These are phyloP conservation scores for Cochlearius cochlearius DNA, from an alignment of 2,113 vertebrate species.

Conservation along the genomic window DNA sequence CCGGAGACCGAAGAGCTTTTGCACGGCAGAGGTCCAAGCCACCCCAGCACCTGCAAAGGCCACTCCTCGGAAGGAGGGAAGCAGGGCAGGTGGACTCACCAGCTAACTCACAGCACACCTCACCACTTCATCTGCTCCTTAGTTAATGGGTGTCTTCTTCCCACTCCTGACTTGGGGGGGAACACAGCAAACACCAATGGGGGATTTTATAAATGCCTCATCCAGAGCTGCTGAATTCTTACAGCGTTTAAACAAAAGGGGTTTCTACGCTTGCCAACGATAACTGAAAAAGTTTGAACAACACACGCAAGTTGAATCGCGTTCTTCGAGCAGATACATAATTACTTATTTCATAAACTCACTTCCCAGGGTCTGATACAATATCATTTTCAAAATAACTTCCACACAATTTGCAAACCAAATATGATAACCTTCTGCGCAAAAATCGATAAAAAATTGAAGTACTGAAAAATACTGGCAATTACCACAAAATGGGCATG, in stretches of 20 bases:
- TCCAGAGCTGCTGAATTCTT: not conserved
- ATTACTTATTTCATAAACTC: not conserved
- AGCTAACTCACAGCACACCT: not conserved
- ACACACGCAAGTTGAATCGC: not conserved
- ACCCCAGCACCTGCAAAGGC: not conserved
- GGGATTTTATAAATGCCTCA: not conserved
- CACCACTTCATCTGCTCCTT: not conserved
- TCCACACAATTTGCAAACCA: not conserved
- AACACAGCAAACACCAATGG: accelerated
- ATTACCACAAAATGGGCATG: not conserved
- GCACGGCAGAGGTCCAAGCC: not conserved
- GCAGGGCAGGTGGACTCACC: not conserved
- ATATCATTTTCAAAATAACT: not conserved
- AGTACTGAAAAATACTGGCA: not conserved
- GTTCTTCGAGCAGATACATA: not conserved
- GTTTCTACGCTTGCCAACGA: accelerated
- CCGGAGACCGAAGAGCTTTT: not conserved
- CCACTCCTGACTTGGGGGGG: no score
- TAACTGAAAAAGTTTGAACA: not conserved
- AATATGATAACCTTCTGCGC: not conserved
- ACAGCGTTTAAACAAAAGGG: accelerated
- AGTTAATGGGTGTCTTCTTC: not conserved
- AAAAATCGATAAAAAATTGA: not conserved
- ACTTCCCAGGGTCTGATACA: not conserved
- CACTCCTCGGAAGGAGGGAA: not conserved